Evolutionary conservation across 2,888 invertebrate genomes (phyloP), one percentile per base, ranked within the genome.

Genomic region (Andrena bicolor): DNA sequence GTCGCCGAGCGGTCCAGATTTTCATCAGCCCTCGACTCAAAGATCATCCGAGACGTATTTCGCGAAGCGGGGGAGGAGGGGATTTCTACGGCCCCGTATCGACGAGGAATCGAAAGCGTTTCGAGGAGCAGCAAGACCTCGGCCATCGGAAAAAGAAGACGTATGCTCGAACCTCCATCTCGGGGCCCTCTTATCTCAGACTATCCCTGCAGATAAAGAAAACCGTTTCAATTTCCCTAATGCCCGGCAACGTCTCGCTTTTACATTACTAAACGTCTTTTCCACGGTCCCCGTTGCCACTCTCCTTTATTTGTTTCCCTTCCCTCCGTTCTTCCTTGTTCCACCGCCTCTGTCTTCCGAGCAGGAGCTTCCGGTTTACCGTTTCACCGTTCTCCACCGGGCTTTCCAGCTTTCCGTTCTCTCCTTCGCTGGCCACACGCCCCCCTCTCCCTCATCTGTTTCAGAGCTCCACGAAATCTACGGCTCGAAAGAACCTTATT

Each of bases 211-310:
- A 85, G 91, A 91, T 91, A 91, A 91, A 90, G 92, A 92, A 91
- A 92, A 91, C 90, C 91, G 91, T 92, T 92, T 92, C 92, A 92
- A 92, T 92, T 92, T 92, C 91, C 92, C 92, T 92, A 92, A 92
- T 92, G 92, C 91, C 56, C 89, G 87, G 84, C 82, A 85, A 83
- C 88, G 87, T 86, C 88, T 89, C 90, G 86, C 90, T 91, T 90
- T 90, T 83, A 84, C 91, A 88, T 90, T 88, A 86, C 88, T 41
- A 73, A 78, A 71, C 83, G 80, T 81, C 64, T 58, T 61, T 60
- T 75, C 81, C 23, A 56, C 53, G 2, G 13, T 26, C 32, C 23
- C 48, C 73, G 53, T 71, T 61, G 48, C 69, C 82, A 72, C 82
- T 84, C 77, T 72, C 70, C 64, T 86, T 87, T 87, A 84, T 87